Base-by-base conservation (phyloP, 2,113 vertebrate species). In the Oncorhynchus tshawytscha region DNA sequence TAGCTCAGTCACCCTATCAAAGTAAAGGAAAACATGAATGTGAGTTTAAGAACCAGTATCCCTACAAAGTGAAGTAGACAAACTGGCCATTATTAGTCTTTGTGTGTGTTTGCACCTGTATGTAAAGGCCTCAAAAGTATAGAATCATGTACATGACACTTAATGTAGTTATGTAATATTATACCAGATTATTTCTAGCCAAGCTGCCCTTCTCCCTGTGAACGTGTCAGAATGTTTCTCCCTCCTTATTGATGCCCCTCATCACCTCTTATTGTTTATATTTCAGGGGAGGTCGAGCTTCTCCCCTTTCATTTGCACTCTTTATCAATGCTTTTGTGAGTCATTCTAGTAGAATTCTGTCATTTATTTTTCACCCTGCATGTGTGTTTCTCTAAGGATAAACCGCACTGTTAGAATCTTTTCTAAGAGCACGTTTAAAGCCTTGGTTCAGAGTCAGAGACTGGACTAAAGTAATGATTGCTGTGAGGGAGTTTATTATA, bases 351-450 rank as follows among this genome's bases (percentile, higher is more conserved):
- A 29, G 75, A 67, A 27, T 31, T 72, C 73, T 83, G 71, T 73
- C 82, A 79, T 83, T 80, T 80, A 65, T 22, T 82, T 89, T 45
- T 89, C 75, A 74, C 86, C 88, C 82, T 94, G 95, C 95, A 96
- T 94, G 95, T 88, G 82, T 88, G 82, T 90, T 79, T 68, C 81
- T 87, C 76, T 80, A 62, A 75, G 82, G 65, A 82, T 74, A 78
- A 60, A 67, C 51, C 20, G 65, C 84, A 77, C 78, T 78, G 66
- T 78, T 85, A 78, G 59, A 85, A 76, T 87, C 76, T 84, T 87
- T 92, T 90, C 78, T 88, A 84, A 85, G 88, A 88, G 74, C 20
- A 89, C 5, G 83, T 77, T 88, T 84, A 88, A 89, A 89, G 88
- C 90, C 81, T 86, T 73, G 80, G 86, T 81, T 83, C 86, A 73